Conservation (phyloP, 2,113 vertebrate species). For the Rhodinocichla rosea region DNA sequence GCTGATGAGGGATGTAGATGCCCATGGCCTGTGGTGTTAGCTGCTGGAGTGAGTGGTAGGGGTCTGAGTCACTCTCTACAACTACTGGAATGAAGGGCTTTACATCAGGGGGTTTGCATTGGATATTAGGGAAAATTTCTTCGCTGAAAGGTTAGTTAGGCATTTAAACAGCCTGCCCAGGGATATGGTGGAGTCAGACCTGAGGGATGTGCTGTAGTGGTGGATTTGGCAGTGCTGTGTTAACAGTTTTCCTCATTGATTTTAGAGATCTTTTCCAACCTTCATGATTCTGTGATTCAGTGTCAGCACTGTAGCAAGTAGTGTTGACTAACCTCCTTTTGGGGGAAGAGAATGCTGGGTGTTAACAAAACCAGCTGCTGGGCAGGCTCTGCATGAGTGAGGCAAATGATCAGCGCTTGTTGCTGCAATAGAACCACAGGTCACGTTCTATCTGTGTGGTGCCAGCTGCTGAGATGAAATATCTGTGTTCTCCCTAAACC, state of each 20-base stretch:
- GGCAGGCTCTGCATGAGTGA: background rate
- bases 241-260: background rate
- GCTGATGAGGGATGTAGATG: accelerated
- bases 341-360: accelerated
- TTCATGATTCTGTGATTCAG: background rate
- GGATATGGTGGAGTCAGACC: background rate
- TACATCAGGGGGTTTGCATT: background rate
- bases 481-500: background rate
- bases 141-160: background rate
- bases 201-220: background rate
- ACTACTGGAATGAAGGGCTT: background rate
- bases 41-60: accelerated
- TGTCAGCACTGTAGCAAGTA: background rate
- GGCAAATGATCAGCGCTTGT: accelerated
- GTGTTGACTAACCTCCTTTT: background rate
- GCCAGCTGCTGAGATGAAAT: accelerated
- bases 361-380: background rate
- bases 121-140: background rate
- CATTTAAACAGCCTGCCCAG: background rate
- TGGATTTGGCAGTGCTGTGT: background rate
- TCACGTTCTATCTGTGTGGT: background rate
- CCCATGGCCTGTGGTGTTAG: background rate
- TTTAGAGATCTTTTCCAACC: background rate
- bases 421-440: background rate
- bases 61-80: background rate